Percentiles rank a stretch among this genome's conserved stretches.
Conservation (phyloP, 2,888 invertebrate genomes). For the Dicranocentrus wangi region DNA sequence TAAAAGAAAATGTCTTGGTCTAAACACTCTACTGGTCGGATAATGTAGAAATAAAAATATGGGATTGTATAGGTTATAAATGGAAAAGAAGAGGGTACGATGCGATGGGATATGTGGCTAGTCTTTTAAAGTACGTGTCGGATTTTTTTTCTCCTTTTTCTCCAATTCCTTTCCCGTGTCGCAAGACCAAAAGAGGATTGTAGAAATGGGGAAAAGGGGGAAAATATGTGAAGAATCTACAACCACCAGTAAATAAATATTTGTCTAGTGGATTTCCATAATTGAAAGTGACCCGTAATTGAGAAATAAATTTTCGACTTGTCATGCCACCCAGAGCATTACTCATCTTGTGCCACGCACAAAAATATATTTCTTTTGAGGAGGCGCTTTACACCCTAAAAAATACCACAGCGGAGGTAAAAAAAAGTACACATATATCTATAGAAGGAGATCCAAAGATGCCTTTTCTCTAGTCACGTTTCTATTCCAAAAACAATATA, state of each 20-base stretch:
- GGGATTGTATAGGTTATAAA: too few relatives aligned
- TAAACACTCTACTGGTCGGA: background rate
- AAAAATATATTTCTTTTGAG: slow-evolving; percentile 16
- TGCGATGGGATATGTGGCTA: background rate
- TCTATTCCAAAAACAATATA: slow-evolving; percentile 19
- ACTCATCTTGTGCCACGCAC: slow-evolving; percentile 41
- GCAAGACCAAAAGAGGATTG: slow-evolving; percentile 1
- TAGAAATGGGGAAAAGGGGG: slow-evolving; percentile 1
- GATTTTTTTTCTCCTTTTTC: background rate
- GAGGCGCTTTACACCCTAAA: background rate
- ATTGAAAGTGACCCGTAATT: slow-evolving; percentile 67
- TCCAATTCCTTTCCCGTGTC: background rate
- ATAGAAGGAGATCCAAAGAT: background rate
- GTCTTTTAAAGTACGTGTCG: background rate
- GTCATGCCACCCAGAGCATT: slow-evolving; percentile 63
- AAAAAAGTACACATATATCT: slow-evolving; percentile 4
- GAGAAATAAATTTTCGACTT: slow-evolving; percentile 66
- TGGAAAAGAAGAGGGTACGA: too few relatives aligned
- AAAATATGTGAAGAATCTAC: slow-evolving; percentile 42
- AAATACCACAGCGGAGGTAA: background rate
- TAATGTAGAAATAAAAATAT: background rate
- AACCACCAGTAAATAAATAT: slow-evolving; percentile 64
- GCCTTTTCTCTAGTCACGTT: slow-evolving; percentile 54
- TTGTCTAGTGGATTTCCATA: slow-evolving; percentile 67
- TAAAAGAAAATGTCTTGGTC: slow-evolving; percentile 3